Base-by-base conservation (phyloP, 2,113 vertebrate species). In the Ptilonorhynchus violaceus region DNA sequence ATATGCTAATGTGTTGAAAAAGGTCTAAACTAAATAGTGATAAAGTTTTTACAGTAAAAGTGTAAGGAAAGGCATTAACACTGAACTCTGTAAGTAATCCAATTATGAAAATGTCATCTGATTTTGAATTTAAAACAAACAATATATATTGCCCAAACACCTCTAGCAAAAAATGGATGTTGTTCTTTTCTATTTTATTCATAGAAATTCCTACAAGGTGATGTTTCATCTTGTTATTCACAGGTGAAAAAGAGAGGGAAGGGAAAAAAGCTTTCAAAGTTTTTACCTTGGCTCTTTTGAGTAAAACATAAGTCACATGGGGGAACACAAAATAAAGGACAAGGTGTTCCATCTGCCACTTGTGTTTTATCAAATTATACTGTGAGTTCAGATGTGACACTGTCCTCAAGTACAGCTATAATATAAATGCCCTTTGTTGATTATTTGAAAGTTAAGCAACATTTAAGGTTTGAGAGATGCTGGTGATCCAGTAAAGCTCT, bases 171-270 rank as follows among this genome's bases (percentile, higher is more conserved):
- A 44, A 73, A 41, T 13, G 3, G 4, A 19, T 3, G 1, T 52
- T 70, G 3, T 2, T 82, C 1, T 12, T 72, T 67, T 77, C 7
- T 59, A 7, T 59, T 75, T 88, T 27, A 44, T 42, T 64, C 12
- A 6, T 13, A 44, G 25, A 5, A 41, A 6, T 74, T 91, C 31
- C 17, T 60, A 42, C 15, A 9, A 44, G 13, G 4, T 47, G 20
- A 27, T 17, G 10, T 3, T 69, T 80, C 11, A 25, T 41, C 22
- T 58, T 82, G 13, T 13, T 59, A 17, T 74, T 58, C 27, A 14
- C 14, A 84, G 37, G 18, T 0, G 1, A 81, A 74, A 66, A 3
- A 16, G 16, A 33, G 11, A 1, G 6, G 3, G 3, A 42, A 0
- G 6, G 2, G 4, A 2, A 5, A 13, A 5, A 72, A 37, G 0